These are phyloP conservation scores for Pentamera pediparva DNA, from an alignment of 53 echinoderm and acorn worm genomes.

Conservation along the genomic window DNA sequence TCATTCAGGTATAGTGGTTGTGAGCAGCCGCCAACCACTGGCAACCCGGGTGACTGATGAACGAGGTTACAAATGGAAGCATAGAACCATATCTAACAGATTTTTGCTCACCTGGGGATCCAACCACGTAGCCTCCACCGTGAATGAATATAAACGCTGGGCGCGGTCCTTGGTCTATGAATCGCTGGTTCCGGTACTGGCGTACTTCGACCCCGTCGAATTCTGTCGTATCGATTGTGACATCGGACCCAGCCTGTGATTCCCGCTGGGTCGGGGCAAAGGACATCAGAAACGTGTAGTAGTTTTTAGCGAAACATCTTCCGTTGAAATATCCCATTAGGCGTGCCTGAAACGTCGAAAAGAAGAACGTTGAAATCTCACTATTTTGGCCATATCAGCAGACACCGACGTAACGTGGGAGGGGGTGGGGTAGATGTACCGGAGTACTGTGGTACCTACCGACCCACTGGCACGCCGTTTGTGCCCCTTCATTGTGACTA, in stretches of 20 bases:
- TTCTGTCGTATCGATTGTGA: neutral
- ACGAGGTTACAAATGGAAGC: no score
- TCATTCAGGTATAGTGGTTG: no score
- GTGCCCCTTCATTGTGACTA: no score
- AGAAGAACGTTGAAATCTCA: neutral
- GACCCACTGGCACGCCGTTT: no score
- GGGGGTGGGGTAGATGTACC: no score
- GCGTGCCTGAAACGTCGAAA: neutral
- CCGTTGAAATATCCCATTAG: neutral
- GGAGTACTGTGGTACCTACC: no score
- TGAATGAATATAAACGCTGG: slow-evolving; percentile 46
- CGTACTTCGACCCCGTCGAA: slow-evolving; percentile 39
- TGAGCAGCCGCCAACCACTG: no score
- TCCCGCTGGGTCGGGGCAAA: neutral
- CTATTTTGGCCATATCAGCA: no score
- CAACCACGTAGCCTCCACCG: slow-evolving; percentile 39
- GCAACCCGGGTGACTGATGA: no score
- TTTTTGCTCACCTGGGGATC: slow-evolving; percentile 43
- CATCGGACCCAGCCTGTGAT: neutral
- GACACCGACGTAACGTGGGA: no score
- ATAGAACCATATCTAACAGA: no score
- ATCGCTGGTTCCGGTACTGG: slow-evolving; percentile 22
- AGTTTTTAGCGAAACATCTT: neutral
- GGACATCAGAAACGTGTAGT: neutral
- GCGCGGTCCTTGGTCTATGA: neutral